Base-by-base conservation (phyloP, 1,140 invertebrate species). In the Limonius californicus region DNA sequence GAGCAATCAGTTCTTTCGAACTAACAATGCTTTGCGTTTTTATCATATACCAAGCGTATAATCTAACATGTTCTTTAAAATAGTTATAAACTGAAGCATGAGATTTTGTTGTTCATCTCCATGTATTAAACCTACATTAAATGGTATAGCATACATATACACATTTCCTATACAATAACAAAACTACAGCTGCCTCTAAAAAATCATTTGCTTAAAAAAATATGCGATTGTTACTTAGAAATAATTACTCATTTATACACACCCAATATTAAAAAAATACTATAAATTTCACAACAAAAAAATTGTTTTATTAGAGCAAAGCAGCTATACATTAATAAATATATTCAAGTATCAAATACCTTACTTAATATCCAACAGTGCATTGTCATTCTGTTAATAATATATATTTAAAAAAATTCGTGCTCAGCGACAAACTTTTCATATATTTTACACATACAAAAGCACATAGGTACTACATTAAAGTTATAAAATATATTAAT, bases 391-490 rank as follows among this genome's bases (percentile, higher is more conserved):
- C 35, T 39, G 55, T 57, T 39, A 19, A 57, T 27, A 57, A n/a
- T 39, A 56, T 35, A 56, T 21, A 8, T 35, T 57, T 57, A 57
- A 57, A 57, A 39, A 57, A 57, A 57, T 57, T 57, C 55, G 35
- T 57, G 55, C 55, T 57, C n/a, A 14, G 55, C 55, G 55, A 57
- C 55, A 57, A 57, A 57, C 32, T 32, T 14, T 57, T 57, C 55
- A 57, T 39, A 57, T 57, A 57, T 57, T 57, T 57, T 57, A 57
- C 55, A 57, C 27, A 19, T 39, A 57, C 55, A 57, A 57, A 57
- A 57, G 55, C 55, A 50, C 45, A 50, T 50, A 27, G 23, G 23
- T 27, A 45, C 42, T 45, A 50, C 16, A 50, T 21, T 50, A 21
- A 50, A 11, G 11, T 39, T 50, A 50, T 50, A 45, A 45, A 45